phyloP scores from a whole-genome alignment of 1,140 invertebrate genomes.

The Nasonia vitripennis region DNA sequence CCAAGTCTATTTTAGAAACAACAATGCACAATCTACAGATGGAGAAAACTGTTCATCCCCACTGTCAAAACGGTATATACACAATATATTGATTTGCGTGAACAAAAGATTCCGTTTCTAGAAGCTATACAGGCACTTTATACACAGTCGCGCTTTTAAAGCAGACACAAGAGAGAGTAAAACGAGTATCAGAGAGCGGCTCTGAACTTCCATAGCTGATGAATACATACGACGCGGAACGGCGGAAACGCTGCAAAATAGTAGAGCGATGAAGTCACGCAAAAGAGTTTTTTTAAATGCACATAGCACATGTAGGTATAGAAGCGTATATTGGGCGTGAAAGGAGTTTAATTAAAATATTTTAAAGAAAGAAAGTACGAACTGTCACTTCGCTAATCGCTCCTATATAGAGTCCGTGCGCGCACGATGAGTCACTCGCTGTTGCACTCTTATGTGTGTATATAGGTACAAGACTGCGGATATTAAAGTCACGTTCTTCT shows the following conservation, averaged over 20 bases:
- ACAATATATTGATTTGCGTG: neutral
- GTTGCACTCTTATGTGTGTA: neutral
- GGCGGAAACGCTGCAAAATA: neutral
- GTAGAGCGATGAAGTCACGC: neutral
- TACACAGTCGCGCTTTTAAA: neutral
- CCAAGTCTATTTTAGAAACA: neutral
- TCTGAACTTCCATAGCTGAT: neutral
- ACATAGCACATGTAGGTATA: neutral
- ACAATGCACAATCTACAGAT: neutral
- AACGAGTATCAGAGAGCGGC: neutral
- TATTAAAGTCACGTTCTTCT: neutral
- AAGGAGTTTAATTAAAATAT: too few species aligned
- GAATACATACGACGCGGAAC: neutral
- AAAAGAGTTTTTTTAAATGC: neutral
- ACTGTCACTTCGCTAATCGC: too few species aligned
- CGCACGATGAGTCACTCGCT: too few species aligned
- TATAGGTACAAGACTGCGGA: neutral
- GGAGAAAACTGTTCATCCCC: neutral
- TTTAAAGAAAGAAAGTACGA: too few species aligned
- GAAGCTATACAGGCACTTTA: neutral
- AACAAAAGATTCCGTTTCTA: conserved; percentile 33
- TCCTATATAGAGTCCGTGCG: too few species aligned
- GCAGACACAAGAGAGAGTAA: neutral
- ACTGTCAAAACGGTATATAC: neutral
- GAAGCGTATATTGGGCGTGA: too few species aligned